Evolutionary conservation across 2,113 vertebrate species (phyloP), one percentile per base, ranked within the genome.

Genomic region (Microtus ochrogaster): DNA sequence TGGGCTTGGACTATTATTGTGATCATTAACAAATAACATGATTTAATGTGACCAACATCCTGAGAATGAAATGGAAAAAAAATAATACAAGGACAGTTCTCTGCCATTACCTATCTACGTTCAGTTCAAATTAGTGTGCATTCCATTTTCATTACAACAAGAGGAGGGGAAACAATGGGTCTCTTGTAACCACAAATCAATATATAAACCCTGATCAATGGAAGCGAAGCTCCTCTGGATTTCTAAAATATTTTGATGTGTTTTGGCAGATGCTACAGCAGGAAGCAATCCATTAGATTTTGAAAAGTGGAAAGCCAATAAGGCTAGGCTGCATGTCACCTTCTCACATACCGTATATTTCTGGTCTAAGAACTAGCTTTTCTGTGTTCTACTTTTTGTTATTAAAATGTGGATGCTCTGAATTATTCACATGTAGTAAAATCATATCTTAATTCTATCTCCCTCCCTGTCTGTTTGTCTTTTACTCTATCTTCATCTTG

Each of bases 231-330:
- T 81, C 61, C 73, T 94, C 47, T 33, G 87, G 92, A 96, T 96
- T 94, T 87, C 61, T 95, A 88, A 96, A 97, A 90, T 96, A 76
- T 97, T 97, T 98, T 97, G 97, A 97, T 97, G 90, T 91, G 90
- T 93, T 89, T 97, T 97, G 98, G 92, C 94, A 98, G 96, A 81
- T 63, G 97, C 73, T 91, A 84, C 78, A 97, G 91, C 90, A 98
- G 96, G 97, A 98, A 98, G 84, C 92, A 97, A 97, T 97, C 95
- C 96, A 97, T 97, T 97, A 97, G 87, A 89, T 73, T 90, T 94
- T 97, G 76, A 97, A 98, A 95, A 97, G 92, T 96, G 55, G 79
- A 89, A 97, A 97, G 68, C 61, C 87, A 92, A 63, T 93, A 96
- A 93, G 84, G 65, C 70, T 89, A 95, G 86, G 33, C 16, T 97